Conservation (phyloP, 2,888 invertebrate species). For the Cepaea hortensis region DNA sequence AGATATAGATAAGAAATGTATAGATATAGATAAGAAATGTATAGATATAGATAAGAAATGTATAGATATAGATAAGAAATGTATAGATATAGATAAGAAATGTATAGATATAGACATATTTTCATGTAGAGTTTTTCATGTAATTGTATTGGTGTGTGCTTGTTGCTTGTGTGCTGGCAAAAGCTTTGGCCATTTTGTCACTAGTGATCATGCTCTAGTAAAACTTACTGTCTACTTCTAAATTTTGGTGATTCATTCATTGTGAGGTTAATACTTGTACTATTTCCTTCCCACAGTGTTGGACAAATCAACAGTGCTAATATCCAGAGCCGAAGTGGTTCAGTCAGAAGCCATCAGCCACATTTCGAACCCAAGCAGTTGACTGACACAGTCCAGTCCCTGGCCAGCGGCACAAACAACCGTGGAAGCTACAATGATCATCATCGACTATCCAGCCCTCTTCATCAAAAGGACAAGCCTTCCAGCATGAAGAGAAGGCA, state of each 20-base stretch:
- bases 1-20: too few species aligned
- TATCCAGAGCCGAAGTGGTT: background rate
- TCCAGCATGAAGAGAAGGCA: constrained; percentile 37
- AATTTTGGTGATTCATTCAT: background rate
- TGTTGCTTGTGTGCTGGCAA: too few species aligned
- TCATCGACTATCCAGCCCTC: background rate
- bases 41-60: too few species aligned
- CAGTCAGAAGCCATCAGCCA: background rate
- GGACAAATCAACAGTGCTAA: constrained; percentile 10
- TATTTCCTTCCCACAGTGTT: constrained; percentile 22
- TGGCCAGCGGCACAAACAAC: background rate
- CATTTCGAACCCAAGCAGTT: constrained; percentile 4
- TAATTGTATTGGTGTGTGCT: too few species aligned
- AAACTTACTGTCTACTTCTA: too few species aligned
- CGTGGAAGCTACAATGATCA: background rate
- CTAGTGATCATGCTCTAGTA: too few species aligned
- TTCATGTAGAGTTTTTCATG: too few species aligned
- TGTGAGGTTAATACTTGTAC: background rate
- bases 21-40: too few species aligned
- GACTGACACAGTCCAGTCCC: background rate
- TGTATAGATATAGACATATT: too few species aligned
- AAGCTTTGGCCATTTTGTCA: too few species aligned
- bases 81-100: too few species aligned
- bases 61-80: too few species aligned
- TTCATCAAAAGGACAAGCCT: background rate